Evolutionary conservation across 1,140 invertebrate genomes (phyloP), one percentile per base, ranked within the genome.

Genomic region (Dinoponera quadriceps): DNA sequence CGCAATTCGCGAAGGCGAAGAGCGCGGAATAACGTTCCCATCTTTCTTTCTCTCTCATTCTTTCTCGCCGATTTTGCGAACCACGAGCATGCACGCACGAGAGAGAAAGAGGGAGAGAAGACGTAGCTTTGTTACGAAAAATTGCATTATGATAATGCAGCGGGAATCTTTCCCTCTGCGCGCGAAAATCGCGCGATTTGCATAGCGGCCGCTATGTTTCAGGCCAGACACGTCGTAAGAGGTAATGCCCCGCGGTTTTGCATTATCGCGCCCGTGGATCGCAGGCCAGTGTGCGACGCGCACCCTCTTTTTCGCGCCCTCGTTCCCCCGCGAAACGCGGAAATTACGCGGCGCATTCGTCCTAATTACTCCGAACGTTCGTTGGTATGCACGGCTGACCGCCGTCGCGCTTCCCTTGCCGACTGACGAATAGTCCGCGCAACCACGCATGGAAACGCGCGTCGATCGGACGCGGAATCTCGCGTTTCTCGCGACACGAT

Each of bases 81-180:
- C 33, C 33, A 33, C 33, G 44, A 22, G 7, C 51, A 48, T 29
- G 4, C 4, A 33, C 38, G 38, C 72, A n/a, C n/a, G 33, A 33
- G 33, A 33, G 33, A 33, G 33, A 33, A 7, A 33, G 33, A 33
- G 33, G 7, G 33, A 18, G 20, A 38, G 11, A 20, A 27, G 29
- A 25, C 33, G 74, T 20, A 78, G 75, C 22, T 69, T 69, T 80
- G 63, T 80, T 80, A 69, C 18, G 75, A 69, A 80, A 80, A 80
- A 80, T 80, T 69, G 33, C 63, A 48, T 80, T 80, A 80, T 80
- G 63, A 80, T 80, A 80, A 80, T 80, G 33, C 20, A 63, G 38
- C 63, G 75, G 27, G 68, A 55, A 69, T 69, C 65, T 13, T 20
- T 49, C 75, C 62, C 63, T 69, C 29, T 29, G 22, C 18, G 33